Base-by-base conservation (phyloP, 2,797 vertebrate genomes). In the Loriculus beryllinus region DNA sequence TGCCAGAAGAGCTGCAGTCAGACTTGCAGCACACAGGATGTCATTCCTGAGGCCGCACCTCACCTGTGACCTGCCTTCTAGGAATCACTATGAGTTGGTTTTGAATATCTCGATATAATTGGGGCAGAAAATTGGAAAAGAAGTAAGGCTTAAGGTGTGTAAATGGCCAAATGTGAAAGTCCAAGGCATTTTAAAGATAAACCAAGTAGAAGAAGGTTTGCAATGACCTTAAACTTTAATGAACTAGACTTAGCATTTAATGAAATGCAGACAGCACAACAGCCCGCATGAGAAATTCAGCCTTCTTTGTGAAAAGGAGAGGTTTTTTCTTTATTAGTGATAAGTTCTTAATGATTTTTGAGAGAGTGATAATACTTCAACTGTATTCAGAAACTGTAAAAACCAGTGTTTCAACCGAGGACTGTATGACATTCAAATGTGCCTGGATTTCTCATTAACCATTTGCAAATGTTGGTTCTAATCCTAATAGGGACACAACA, bases 391-490 rank as follows among this genome's bases (percentile, higher is more conserved):
- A 82, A 82, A 68, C 7, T 51, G 63, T 69, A 71, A 83, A 90
- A 49, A 62, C 33, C 31, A 60, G 8, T 7, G 11, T 81, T 88
- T 74, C 78, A 86, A 78, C 33, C 3, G 4, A 86, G 67, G 39
- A 65, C 33, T 80, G 7, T 26, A 25, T 35, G 64, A 75, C 72
- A 87, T 49, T 37, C 45, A 83, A 92, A 71, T 18, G 18, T 76
- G 79, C 59, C 82, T 87, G 72, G 74, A 45, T 84, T 88, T 93
- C 31, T 81, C 60, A 85, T 86, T 76, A 93, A 29, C 29, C 12
- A 14, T 88, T 84, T 83, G 42, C 59, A 81, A 74, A 49, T 68
- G 63, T 83, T 81, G 62, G 48, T 95, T 98, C 63, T 85, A 63
- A 82, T 82, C 60, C 82, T 79, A 85, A 86, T 6, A 70, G 57